Conservation (phyloP, 2,797 vertebrate genomes). For the Enoplosus armatus region DNA sequence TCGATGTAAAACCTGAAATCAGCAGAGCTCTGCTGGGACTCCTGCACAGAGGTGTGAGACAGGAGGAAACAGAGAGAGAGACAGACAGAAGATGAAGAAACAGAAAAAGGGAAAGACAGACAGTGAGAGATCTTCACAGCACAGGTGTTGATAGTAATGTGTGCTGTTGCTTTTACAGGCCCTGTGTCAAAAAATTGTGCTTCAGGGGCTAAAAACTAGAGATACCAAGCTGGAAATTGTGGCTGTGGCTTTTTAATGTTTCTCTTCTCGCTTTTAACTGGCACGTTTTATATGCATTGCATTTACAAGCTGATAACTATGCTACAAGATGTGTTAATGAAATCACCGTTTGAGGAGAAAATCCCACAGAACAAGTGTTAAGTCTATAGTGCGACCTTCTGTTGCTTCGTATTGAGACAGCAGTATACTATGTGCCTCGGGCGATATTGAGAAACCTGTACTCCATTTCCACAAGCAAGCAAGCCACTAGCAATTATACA, state of each 20-base stretch:
- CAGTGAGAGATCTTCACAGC: constrained; percentile 40
- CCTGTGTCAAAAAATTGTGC: constrained; percentile 53
- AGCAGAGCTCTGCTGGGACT: constrained; percentile 86
- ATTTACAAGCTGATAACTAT: constrained; percentile 74
- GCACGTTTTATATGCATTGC: constrained; percentile 52
- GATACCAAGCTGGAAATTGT: constrained; percentile 59
- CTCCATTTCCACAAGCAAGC: constrained; percentile 84
- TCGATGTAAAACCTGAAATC: constrained; percentile 89
- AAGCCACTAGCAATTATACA: constrained; percentile 88
- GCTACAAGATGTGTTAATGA: constrained; percentile 58
- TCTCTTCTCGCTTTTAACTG: constrained; percentile 45
- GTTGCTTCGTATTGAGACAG: constrained; percentile 53
- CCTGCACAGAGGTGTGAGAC: constrained; percentile 70
- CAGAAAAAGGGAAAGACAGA: constrained; percentile 28
- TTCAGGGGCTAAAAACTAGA: constrained; percentile 52
- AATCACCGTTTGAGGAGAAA: constrained; percentile 56
- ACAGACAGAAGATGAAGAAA: constrained; percentile 23
- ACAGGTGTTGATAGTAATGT: constrained; percentile 73
- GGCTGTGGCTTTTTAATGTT: constrained; percentile 57
- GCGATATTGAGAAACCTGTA: constrained; percentile 79
- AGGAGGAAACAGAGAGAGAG: constrained; percentile 11
- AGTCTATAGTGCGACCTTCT: constrained; percentile 16
- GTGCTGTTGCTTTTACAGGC: constrained; percentile 67
- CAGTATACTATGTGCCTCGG: constrained; percentile 69
- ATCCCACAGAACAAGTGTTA: constrained; percentile 59